These are phyloP conservation scores for Drosophila baimaii DNA, from an alignment of 1,140 invertebrate genomes.

Conservation along the genomic window DNA sequence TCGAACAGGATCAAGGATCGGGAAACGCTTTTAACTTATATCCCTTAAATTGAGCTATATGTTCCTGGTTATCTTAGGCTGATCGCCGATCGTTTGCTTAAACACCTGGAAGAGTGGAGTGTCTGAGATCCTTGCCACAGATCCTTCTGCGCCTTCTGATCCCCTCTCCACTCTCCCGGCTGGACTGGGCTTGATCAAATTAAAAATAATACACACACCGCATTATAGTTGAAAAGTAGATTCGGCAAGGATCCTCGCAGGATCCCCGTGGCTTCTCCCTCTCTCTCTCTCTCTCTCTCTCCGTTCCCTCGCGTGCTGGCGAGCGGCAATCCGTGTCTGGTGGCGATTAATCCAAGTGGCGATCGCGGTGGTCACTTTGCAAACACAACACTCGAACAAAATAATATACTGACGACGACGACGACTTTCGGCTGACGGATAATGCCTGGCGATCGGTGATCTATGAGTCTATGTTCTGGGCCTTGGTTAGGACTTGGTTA, in stretches of 20 bases:
- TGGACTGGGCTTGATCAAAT: slow-evolving; percentile 25
- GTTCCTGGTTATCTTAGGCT: too few relatives aligned
- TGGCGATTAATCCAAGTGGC: slow-evolving; percentile 10
- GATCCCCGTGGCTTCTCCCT: slow-evolving; percentile 7
- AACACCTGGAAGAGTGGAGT: slow-evolving; percentile 6
- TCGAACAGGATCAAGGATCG: too few relatives aligned
- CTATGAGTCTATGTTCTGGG: background rate
- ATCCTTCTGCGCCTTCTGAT: background rate
- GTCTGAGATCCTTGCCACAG: background rate
- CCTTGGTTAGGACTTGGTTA: background rate
- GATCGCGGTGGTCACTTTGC: slow-evolving; percentile 17
- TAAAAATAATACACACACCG: slow-evolving; percentile 80
- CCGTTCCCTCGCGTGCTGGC: background rate
- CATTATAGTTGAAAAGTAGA: slow-evolving; percentile 67
- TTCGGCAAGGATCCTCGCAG: slow-evolving; percentile 30
- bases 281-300: too few relatives aligned
- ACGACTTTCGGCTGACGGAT: background rate
- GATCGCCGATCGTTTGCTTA: background rate
- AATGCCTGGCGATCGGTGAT: too few relatives aligned
- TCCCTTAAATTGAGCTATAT: too few relatives aligned
- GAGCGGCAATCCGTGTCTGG: slow-evolving; percentile 3
- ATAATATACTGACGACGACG: slow-evolving; percentile 12
- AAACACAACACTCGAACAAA: slow-evolving; percentile 62
- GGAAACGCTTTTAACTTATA: too few relatives aligned
- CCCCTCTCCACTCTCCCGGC: slow-evolving; percentile 7